Evolutionary conservation across 2,888 invertebrate genomes (phyloP).

Genomic region (Drosophila mimica): DNA sequence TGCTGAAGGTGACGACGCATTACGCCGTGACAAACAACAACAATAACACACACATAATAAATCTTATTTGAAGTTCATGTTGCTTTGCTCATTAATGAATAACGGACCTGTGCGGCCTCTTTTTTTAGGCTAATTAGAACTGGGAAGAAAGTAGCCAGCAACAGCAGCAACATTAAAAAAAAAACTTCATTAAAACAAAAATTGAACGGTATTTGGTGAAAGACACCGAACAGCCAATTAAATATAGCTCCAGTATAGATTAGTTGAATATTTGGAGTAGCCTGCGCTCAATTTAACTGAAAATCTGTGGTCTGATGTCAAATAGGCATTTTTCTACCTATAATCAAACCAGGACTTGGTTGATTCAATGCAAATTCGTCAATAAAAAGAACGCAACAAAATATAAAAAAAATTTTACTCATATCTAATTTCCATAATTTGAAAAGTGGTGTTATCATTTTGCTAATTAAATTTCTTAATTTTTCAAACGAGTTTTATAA

Average conservation of each 20-base stretch:
- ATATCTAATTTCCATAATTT: background rate
- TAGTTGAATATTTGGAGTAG: constrained; percentile 20
- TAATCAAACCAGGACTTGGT: background rate
- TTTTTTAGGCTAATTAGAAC: constrained; percentile 58
- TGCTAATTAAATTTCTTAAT: background rate
- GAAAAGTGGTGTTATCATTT: background rate
- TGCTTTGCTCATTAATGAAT: constrained; percentile 62
- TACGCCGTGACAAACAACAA: constrained; percentile 26
- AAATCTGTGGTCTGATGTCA: background rate
- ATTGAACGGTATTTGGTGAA: constrained; percentile 39
- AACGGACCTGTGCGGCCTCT: constrained; percentile 53
- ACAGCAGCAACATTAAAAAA: constrained; percentile 4
- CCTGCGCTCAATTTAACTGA: background rate
- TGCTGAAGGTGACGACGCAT: constrained; percentile 44
- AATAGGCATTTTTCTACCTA: background rate
- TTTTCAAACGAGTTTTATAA: background rate
- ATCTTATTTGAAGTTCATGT: constrained; percentile 47
- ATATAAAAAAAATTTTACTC: background rate
- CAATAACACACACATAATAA: constrained; percentile 37
- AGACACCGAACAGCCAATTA: constrained; percentile 58
- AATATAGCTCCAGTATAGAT: constrained; percentile 51
- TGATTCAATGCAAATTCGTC: background rate
- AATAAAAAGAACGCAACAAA: background rate
- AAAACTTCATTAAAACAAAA: constrained; percentile 31
- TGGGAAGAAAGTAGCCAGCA: constrained; percentile 48